Base-by-base conservation (phyloP, 1,140 invertebrate genomes). In the Scaptomyza graminum region DNA sequence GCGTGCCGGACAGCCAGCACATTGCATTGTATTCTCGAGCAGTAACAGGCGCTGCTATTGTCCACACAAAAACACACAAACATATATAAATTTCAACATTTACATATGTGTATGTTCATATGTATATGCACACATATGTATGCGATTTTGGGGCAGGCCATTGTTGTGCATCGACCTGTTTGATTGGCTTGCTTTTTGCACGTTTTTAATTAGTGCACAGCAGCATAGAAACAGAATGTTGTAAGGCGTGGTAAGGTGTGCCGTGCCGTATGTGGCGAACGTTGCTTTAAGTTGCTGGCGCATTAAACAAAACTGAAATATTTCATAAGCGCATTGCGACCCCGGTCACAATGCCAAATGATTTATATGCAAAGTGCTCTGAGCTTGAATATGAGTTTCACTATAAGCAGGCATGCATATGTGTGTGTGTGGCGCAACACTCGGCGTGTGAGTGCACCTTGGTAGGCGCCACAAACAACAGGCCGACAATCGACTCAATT, bases 81-180 rank as follows among this genome's bases (percentile, higher is more conserved):
- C 6, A 18, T 18, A 50, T 34, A 18, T 13, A 46, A 2, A 16
- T 18, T 31, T 47, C 15, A n/a, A n/a, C n/a, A n/a, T n/a, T n/a
- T n/a, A n/a, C 15, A 50, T 31, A 34, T 56, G 49, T 62, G 15
- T 37, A 62, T n/a, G n/a, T n/a, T n/a, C n/a, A n/a, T n/a, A n/a
- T n/a, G n/a, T 69, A 7, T 28, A 7, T 28, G 28, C 28, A 28
- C 28, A 28, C 28, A 34, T 34, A 34, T 34, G 31, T 34, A 59
- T 60, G 16, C 47, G 51, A 63, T 69, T 75, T 78, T 57, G 59
- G 64, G 52, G 43, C 57, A 67, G 43, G 65, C 62, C 64, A 82
- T 87, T 85, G 82, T 78, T 87, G 82, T 87, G 83, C 82, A 88
- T 87, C 82, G 82, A 88, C 83, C 78, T 87, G 78, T 87, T 87